Percentiles rank a stretch among this genome's conserved stretches.
Conservation (phyloP, 2,113 vertebrate genomes). For the Cryptomyrus ogoouensis region DNA sequence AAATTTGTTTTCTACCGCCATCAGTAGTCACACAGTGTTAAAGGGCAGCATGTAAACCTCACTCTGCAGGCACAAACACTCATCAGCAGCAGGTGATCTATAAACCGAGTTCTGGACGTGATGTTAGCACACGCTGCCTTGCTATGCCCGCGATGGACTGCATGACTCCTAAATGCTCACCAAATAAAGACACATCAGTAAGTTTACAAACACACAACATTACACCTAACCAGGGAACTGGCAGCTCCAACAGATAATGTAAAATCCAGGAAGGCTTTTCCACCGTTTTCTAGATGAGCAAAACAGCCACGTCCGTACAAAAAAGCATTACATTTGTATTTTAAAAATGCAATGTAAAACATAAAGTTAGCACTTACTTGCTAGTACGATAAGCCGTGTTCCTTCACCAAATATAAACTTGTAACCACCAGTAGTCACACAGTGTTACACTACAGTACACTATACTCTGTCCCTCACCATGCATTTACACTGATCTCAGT, state of each 20-base stretch:
- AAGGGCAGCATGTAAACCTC: background rate
- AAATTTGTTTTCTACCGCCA: background rate
- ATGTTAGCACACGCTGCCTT: background rate
- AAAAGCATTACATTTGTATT: background rate
- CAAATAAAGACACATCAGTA: background rate
- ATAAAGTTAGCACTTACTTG: constrained; percentile 6
- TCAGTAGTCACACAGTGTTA: constrained; percentile 19
- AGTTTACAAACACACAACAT: background rate
- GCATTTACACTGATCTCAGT: background rate
- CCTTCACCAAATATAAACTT: constrained; percentile 7
- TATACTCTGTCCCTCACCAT: background rate
- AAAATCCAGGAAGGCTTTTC: background rate
- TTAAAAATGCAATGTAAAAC: background rate
- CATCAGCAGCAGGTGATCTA: background rate
- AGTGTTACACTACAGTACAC: constrained; percentile 12
- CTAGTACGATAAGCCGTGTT: background rate
- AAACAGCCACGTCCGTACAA: background rate
- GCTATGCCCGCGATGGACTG: background rate
- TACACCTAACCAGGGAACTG: background rate
- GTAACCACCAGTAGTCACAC: constrained; percentile 1
- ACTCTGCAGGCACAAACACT: background rate
- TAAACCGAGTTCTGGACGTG: background rate
- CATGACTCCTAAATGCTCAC: background rate
- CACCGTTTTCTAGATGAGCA: background rate
- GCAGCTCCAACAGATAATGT: background rate